phyloP scores from a whole-genome alignment of 2,113 vertebrate genomes.

The Cisticola juncidis region DNA sequence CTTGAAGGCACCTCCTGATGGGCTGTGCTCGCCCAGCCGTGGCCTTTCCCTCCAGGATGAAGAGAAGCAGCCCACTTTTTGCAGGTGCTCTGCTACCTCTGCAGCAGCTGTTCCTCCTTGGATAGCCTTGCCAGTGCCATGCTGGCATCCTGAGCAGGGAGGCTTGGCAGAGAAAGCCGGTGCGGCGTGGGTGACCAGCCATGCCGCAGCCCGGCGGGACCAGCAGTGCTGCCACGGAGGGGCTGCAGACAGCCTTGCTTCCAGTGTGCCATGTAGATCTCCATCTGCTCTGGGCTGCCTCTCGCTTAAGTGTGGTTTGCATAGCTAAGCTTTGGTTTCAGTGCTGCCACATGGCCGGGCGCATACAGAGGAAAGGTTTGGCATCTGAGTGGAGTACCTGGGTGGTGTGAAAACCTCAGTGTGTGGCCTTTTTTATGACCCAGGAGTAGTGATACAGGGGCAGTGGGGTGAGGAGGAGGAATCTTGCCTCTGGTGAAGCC shows the following conservation, averaged over 20 bases:
- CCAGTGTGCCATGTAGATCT: neutral
- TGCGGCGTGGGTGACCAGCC: rapidly evolving
- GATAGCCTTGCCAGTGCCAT: neutral
- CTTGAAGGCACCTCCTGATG: neutral
- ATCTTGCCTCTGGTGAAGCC: neutral
- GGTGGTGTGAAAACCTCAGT: neutral
- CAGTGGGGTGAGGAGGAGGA: neutral
- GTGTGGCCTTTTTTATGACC: neutral
- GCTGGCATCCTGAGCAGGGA: neutral
- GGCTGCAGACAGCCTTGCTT: rapidly evolving
- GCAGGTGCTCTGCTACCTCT: neutral
- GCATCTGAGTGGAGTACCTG: neutral
- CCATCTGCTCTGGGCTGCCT: neutral
- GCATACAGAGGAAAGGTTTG: neutral
- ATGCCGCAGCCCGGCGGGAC: neutral
- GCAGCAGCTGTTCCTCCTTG: neutral
- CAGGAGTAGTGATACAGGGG: neutral
- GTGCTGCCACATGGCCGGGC: neutral
- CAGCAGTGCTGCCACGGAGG: neutral
- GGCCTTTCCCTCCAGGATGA: neutral
- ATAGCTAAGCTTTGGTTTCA: neutral
- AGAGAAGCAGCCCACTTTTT: neutral
- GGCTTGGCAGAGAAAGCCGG: neutral
- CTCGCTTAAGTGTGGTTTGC: neutral
- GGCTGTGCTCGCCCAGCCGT: neutral